These are phyloP conservation scores for Drosophila setifemur DNA, from an alignment of 1,140 invertebrate genomes.

Conservation along the genomic window DNA sequence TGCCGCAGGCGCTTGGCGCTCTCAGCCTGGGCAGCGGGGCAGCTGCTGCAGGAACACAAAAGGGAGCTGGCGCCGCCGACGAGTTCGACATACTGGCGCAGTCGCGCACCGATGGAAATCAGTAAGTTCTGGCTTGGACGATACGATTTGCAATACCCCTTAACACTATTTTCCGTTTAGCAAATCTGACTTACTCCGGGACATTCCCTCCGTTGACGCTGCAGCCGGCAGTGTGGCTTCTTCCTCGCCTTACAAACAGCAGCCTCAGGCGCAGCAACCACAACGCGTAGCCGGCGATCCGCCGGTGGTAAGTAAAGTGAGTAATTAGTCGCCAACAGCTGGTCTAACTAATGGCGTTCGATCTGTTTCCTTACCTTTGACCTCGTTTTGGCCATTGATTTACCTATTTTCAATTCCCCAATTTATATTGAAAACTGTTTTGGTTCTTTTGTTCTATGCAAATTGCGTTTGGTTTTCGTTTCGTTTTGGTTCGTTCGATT, in stretches of 20 bases:
- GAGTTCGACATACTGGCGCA: constrained; percentile 97
- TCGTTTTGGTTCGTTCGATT: constrained; percentile 28
- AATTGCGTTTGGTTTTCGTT: constrained; percentile 50
- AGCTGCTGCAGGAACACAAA: constrained; percentile 32
- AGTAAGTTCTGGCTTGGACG: constrained; percentile 35
- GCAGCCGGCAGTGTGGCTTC: constrained; percentile 66
- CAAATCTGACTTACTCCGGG: constrained; percentile 71
- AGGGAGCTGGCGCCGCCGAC: constrained; percentile 84
- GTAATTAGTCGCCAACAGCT: constrained; percentile 43
- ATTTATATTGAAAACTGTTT: constrained; percentile 14
- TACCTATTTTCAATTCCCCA: constrained; percentile 23
- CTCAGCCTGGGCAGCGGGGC: constrained; percentile 67
- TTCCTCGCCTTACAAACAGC: constrained; percentile 64
- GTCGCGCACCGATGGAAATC: constrained; percentile 86
- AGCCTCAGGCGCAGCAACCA: constrained; percentile 11
- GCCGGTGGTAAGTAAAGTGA: constrained; percentile 82
- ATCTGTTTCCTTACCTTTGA: constrained; percentile 37
- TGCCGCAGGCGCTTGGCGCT: constrained; percentile 59
- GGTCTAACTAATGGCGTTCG: constrained; percentile 64
- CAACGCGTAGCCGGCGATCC: constrained; percentile 62
- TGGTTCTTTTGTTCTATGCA: constrained; percentile 45
- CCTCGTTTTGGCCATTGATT: constrained; percentile 35
- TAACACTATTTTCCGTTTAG: constrained; percentile 8
- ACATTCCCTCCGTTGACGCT: constrained; percentile 77
- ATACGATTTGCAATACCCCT: neutral